Percentiles rank a stretch among this genome's conserved stretches.
These are phyloP conservation scores for Gnathonemus echidnorhynchus DNA, from an alignment of 2,113 vertebrate genomes.

Conservation along the genomic window DNA sequence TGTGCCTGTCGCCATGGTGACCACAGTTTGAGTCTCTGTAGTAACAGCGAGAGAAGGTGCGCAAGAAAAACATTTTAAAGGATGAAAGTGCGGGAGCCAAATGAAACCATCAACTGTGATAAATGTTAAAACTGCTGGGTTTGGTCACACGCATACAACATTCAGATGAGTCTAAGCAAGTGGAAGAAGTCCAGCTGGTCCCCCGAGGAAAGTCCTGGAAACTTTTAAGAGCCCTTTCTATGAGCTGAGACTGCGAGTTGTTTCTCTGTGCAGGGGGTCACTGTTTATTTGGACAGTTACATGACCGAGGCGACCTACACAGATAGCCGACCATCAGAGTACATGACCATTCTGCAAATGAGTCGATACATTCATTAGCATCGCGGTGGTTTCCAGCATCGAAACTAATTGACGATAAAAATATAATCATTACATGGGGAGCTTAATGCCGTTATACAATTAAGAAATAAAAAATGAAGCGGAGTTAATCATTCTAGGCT, in stretches of 20 bases:
- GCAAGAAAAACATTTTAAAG: not conserved
- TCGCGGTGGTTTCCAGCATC: not conserved
- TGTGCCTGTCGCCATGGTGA: not conserved
- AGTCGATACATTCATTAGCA: not conserved
- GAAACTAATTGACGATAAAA: not conserved
- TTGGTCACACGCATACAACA: not conserved
- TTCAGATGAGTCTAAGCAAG: not conserved
- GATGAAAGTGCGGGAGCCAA: not conserved
- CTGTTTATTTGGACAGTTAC: not conserved
- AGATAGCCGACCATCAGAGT: not conserved
- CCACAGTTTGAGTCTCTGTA: not conserved
- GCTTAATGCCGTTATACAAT: not conserved
- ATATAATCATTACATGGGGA: not conserved
- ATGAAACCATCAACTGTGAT: not conserved
- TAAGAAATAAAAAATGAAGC: slow-evolving; percentile 1
- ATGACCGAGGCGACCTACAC: not conserved
- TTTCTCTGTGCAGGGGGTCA: not conserved
- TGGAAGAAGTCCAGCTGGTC: not conserved
- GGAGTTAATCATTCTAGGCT: not conserved
- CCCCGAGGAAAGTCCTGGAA: not conserved
- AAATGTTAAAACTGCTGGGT: not conserved
- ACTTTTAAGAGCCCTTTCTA: not conserved
- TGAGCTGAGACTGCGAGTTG: not conserved
- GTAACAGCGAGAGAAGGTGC: not conserved
- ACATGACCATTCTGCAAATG: not conserved